Base-by-base conservation (phyloP, 2,797 vertebrate genomes). In the Lagocephalus sceleratus region DNA sequence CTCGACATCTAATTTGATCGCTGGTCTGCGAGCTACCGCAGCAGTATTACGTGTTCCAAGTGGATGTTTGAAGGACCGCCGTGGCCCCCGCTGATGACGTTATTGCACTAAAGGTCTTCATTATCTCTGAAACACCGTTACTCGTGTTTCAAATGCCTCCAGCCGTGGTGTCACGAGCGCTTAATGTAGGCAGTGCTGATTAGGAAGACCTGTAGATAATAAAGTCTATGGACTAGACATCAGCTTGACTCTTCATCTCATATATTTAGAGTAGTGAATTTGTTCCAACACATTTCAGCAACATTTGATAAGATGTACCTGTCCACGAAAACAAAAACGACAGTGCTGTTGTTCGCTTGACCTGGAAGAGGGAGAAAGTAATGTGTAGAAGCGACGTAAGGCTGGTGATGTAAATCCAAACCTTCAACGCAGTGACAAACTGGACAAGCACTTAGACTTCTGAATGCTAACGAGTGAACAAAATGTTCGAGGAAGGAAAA, bases 91-190 rank as follows among this genome's bases (percentile, higher is more conserved):
- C 64, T 46, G 20, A 54, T 54, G 44, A 63, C 48, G 85, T 79
- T 85, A 87, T 79, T 85, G 82, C 85, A 84, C 84, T 58, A 71
- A 74, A 80, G 71, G 51, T 81, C 60, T 76, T 77, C 51, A 70
- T 60, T 35, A 59, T 58, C 55, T 47, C 42, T 72, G 43, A 23
- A 71, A 59, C 70, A 56, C 44, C 54, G 43, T 56, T 51, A n/a
- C n/a, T n/a, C 35, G 56, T 1, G 0, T 53, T 56, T 21, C 38
- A 53, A 60, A 73, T 25, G 50, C 11, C 20, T 62, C 45, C 54
- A 57, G 60, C 51, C 60, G 62, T 52, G 51, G 48, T 5, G 44
- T 62, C 47, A 56, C 5, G 16, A 60, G 64, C 50, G 47, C 12
- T 44, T 48, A 68, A 26, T 47, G 73, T 40, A 73, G 54, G 43